Evolutionary conservation across 2,888 invertebrate genomes (phyloP).

Genomic region (Xestia sexstrigata): DNA sequence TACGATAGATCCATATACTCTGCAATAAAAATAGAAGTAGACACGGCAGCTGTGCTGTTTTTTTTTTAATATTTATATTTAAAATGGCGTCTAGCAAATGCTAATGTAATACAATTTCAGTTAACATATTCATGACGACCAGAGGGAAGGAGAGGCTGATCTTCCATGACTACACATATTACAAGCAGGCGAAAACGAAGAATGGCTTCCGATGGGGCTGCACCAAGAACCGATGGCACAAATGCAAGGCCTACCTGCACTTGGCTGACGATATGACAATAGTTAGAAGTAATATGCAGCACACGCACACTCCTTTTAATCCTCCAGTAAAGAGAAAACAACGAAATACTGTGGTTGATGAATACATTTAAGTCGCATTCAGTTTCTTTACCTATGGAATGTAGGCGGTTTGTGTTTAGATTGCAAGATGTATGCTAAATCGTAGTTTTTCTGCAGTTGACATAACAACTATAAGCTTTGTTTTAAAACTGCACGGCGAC

Average conservation of each 20-base stretch:
- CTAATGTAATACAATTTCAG: conserved; percentile 77
- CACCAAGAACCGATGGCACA: conserved; percentile 88
- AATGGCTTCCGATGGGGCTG: conserved; percentile 88
- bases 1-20: neutral
- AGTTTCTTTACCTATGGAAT: neutral
- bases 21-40: conserved; percentile 28
- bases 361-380: conserved; percentile 8
- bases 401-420: conserved; percentile 10
- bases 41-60: conserved; percentile 7
- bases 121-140: conserved; percentile 88
- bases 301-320: conserved; percentile 81
- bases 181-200: conserved; percentile 85
- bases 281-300: conserved; percentile 85
- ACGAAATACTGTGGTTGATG: conserved; percentile 26
- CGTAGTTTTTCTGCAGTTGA: neutral
- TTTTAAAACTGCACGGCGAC: neutral
- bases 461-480: neutral
- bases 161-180: conserved; percentile 85
- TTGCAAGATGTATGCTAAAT: neutral
- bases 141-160: conserved; percentile 86
- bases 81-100: conserved; percentile 18
- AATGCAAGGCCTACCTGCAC: conserved; percentile 85
- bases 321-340: conserved; percentile 52
- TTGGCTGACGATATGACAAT: conserved; percentile 86
- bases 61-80: conserved; percentile 3